These are phyloP conservation scores for Ericerus pela DNA, from an alignment of 1,140 invertebrate genomes.

Conservation along the genomic window DNA sequence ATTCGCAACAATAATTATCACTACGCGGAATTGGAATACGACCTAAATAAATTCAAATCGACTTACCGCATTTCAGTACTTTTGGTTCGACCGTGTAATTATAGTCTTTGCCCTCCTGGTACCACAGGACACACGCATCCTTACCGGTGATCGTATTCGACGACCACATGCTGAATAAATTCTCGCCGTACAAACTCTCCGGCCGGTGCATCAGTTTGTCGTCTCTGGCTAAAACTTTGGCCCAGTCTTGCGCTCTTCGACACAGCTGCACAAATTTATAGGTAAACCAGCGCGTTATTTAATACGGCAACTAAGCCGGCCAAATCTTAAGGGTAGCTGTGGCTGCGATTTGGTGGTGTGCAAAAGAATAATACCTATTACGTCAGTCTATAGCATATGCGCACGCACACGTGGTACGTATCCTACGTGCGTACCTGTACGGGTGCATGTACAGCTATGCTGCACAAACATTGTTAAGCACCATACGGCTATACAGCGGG, in stretches of 20 bases:
- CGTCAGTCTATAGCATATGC: no score
- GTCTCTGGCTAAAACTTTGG: conserved; percentile 50
- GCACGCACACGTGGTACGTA: no score
- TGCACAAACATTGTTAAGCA: no score
- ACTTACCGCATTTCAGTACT: conserved; percentile 16
- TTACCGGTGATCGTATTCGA: conserved; percentile 46
- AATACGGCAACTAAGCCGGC: no score
- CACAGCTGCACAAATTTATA: conserved; percentile 37
- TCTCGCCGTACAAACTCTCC: conserved; percentile 44
- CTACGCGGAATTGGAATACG: neutral
- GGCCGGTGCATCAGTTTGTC: conserved; percentile 48
- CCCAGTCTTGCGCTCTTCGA: conserved; percentile 48
- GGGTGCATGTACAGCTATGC: no score
- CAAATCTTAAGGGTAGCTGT: no score
- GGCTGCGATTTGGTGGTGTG: no score
- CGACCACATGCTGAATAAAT: conserved; percentile 48
- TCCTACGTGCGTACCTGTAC: no score
- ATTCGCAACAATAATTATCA: no score
- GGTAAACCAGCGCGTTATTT: no score
- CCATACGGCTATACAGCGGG: no score
- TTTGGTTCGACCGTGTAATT: conserved; percentile 40
- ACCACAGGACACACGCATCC: conserved; percentile 52
- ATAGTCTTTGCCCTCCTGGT: conserved; percentile 43
- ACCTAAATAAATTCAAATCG: neutral
- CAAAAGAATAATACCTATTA: no score